Evolutionary conservation across 23 tunicate genomes (phyloP).

Genomic region (Trididemnum clinides): DNA sequence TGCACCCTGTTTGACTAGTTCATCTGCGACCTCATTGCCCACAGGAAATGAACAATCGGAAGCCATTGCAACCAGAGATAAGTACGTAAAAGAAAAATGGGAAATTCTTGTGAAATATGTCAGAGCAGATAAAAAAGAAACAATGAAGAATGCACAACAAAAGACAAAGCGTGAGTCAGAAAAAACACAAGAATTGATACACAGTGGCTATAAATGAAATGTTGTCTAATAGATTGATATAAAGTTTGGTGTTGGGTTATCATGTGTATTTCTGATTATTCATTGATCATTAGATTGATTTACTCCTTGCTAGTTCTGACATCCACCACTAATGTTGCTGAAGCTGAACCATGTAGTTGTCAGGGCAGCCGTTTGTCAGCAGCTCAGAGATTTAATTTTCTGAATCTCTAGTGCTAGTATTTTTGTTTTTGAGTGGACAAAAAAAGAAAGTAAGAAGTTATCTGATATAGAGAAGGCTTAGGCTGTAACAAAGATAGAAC

Average conservation of each 20-base stretch:
- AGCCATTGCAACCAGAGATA: too few relatives aligned
- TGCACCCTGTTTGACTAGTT: too few relatives aligned
- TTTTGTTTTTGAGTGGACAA: not conserved
- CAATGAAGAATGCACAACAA: too few relatives aligned
- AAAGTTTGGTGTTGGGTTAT: not conserved
- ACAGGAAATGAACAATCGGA: too few relatives aligned
- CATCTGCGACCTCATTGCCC: too few relatives aligned
- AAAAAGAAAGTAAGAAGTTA: conserved; percentile 15
- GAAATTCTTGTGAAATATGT: too few relatives aligned
- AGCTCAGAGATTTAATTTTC: not conserved
- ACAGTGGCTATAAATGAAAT: too few relatives aligned
- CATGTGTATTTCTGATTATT: not conserved
- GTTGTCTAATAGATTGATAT: too few relatives aligned
- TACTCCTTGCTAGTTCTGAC: not conserved
- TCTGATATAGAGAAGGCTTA: conserved; percentile 15
- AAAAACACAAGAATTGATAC: too few relatives aligned
- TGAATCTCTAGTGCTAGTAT: not conserved
- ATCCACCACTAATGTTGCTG: not conserved
- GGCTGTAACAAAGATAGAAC: conserved; percentile 11
- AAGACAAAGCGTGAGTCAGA: too few relatives aligned
- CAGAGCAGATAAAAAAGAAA: too few relatives aligned
- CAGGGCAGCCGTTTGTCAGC: not conserved
- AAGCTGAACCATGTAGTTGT: conserved; percentile 1
- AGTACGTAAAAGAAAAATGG: too few relatives aligned
- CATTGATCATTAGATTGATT: not conserved